Evolutionary conservation across 2,888 invertebrate genomes (phyloP), one percentile per base, ranked within the genome.

Genomic region (Lobophora halterata): DNA sequence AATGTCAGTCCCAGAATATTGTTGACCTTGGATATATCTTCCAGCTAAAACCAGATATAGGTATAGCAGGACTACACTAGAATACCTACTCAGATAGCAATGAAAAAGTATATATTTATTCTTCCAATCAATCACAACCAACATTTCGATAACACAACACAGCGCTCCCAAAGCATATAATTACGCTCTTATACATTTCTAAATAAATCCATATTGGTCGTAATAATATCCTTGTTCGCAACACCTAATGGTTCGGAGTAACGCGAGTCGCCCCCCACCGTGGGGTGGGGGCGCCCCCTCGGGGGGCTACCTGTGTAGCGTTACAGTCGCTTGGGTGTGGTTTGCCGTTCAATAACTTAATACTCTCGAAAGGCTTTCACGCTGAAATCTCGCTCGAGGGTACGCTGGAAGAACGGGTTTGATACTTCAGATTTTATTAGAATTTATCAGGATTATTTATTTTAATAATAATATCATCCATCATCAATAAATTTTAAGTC

Each of bases 281-380:
- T 53, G 49, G 31, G 24, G 23, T 28, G 31, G 42, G 49, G 46
- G 38, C 20, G 28, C 21, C 18, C 35, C 52, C 57, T 49, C 53
- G 53, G 49, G 55, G 65, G 59, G 73, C 68, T 65, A 69, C 70
- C 75, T 73, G 75, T 76, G 74, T 75, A 75, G 69, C 72, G 79
- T 80, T 79, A 80, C 83, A 81, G 75, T 66, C 72, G 71, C 71
- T 73, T 71, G 87, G 87, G 87, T 87, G 87, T 87, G 87, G 86
- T 87, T 87, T 87, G 87, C 87, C 86, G 87, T 87, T 87, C 87
- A 80, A 87, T 87, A 87, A 87, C 86, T 85, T 87, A 85, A 87
- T 87, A 87, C 87, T 79, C 81, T 81, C 76, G 80, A 78, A 82
- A 87, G 85, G 86, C 82, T 87, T 85, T 83, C 85, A 81, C 74